Base-by-base conservation (phyloP, 2,888 invertebrate genomes). In the Drosophila trichaetosa region DNA sequence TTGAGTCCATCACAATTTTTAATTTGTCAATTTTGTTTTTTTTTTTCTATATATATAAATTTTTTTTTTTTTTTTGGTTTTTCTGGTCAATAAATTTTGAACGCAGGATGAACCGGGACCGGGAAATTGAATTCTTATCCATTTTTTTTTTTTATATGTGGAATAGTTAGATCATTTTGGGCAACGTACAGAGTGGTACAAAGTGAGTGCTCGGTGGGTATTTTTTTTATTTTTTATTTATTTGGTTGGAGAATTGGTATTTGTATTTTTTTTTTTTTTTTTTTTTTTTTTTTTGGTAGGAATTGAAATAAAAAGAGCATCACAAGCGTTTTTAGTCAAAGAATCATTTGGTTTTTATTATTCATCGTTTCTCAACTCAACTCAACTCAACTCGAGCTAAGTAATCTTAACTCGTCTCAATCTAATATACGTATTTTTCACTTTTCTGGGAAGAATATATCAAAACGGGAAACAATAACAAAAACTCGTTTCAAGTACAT, bases 321-420 rank as follows among this genome's bases (percentile, higher is more conserved):
- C 91, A 92, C 93, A 93, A 93, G 93, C 93, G 93, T 93, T 93
- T 93, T 93, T 93, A 93, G 91, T 93, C 93, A 93, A 93, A 93
- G 93, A 93, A 92, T 91, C 87, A 89, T 90, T 82, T 65, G 76
- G 79, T 84, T 72, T 80, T 89, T 89, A 78, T 82, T 81, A 76
- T 74, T 85, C 81, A 87, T 80, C 83, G 88, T 86, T 86, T 86
- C 81, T 81, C 84, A 80, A 63, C 72, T 82, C 71, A 75, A 63
- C 72, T 82, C 71, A 75, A 75, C 73, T 70, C 70, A 42, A 46
- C 73, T 65, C 70, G 40, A 57, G 40, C 42, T 57, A 56, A 40
- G 40, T 16, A 27, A 74, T 73, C 71, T 70, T 64, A 70, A 66
- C 53, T 72, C 65, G 69, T 58, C 52, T 63, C 46, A 61, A 59